Evolutionary conservation across 2,888 invertebrate species (phyloP), one percentile per base, ranked within the genome.

Genomic region (Cerastis rubricosa): DNA sequence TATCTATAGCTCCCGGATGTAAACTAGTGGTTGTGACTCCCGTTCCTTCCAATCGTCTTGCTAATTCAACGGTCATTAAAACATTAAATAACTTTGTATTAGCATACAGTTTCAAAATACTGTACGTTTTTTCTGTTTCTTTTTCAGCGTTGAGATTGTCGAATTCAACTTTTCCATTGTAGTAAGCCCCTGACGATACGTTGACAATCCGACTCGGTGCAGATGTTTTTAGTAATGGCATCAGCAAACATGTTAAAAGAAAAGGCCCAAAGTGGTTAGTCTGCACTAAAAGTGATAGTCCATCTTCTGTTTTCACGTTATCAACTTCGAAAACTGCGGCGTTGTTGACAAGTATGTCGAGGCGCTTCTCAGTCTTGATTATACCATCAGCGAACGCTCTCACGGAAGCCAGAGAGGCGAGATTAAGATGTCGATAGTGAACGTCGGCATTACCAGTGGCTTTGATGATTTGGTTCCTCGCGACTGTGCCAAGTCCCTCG

Each of bases 51-150:
- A 98, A 92, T 72, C 97, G 97, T 74, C 97, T 96, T 9, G 98
- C 97, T 81, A 98, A 93, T 93, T 98, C 98, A 47, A 97, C 92
- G 0, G 98, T 97, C 90, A 98, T 98, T 75, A 97, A 97, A 80
- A 98, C 97, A 89, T 98, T 98, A 66, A 97, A 98, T 85, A 98
- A 97, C 91, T 98, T 98, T 0, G 98, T 98, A 0, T 97, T 97
- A 86, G 57, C 43, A 67, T 93, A 93, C 6, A 90, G 83, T 54
- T 80, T 73, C 40, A n/a, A 19, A 22, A 47, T 6, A 66, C 74
- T 84, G 49, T 87, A 91, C 0, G 90, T 82, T 2, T 88, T 78
- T 35, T 85, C 74, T 12, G 85, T 88, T 83, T 89, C 87, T 61
- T 89, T 92, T 69, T 93, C 92, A 74, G 89, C 78, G 63, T 93